These are phyloP conservation scores for Fistularia tabacaria DNA, from an alignment of 2,797 vertebrate genomes.

Conservation along the genomic window DNA sequence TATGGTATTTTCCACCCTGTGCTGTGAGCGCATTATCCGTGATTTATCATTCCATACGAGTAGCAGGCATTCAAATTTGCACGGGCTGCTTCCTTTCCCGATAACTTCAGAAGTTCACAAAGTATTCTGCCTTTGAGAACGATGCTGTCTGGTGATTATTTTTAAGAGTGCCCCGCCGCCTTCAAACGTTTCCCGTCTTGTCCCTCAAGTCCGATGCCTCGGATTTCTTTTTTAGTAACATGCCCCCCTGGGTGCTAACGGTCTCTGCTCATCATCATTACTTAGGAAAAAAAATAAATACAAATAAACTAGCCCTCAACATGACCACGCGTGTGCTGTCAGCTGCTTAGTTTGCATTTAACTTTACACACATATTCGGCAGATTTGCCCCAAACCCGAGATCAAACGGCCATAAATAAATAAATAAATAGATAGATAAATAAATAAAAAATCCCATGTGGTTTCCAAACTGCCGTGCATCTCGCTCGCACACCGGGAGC, in stretches of 20 bases:
- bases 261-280: conserved; percentile 50
- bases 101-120: conserved; percentile 1
- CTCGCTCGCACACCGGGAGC: conserved; percentile 13
- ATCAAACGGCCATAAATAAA: too few relatives aligned
- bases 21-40: too few relatives aligned
- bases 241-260: conserved; percentile 34
- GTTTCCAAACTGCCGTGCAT: background rate
- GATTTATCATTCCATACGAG: conserved; percentile 25
- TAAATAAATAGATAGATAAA: too few relatives aligned
- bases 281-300: conserved; percentile 11
- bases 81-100: background rate
- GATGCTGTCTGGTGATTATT: background rate
- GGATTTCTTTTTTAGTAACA: conserved; percentile 30
- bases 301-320: conserved; percentile 7
- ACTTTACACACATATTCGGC: background rate
- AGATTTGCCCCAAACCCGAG: too few relatives aligned
- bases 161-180: conserved; percentile 10
- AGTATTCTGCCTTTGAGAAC: background rate
- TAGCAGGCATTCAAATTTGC: conserved; percentile 9
- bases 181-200: background rate
- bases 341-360: conserved; percentile 4
- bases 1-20: conserved; percentile 25
- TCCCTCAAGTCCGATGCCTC: conserved; percentile 18
- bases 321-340: too few relatives aligned
- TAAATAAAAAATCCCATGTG: too few relatives aligned